phyloP scores from a whole-genome alignment of 2,888 invertebrate genomes.

The Galeruca laticollis region DNA sequence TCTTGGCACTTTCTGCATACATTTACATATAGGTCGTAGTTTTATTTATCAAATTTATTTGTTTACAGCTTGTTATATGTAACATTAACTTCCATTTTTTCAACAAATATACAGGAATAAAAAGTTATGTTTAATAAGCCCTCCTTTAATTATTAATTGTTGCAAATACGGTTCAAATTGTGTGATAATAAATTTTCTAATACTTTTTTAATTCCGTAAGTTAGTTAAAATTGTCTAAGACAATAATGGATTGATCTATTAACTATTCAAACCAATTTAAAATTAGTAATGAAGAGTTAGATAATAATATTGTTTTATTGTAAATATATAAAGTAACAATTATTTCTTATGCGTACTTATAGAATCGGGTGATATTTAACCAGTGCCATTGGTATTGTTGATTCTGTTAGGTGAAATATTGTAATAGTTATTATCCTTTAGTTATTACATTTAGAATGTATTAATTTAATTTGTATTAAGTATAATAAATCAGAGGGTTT shows the following conservation, averaged over 20 bases:
- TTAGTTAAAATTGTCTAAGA: slow-evolving; percentile 27
- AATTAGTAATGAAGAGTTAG: slow-evolving; percentile 51
- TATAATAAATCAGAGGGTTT: slow-evolving; percentile 68
- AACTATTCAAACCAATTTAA: slow-evolving; percentile 46
- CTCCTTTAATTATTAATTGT: slow-evolving; percentile 17
- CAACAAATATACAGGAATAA: neutral
- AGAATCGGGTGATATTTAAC: slow-evolving; percentile 69
- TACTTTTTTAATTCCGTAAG: slow-evolving; percentile 30
- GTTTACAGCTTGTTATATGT: neutral
- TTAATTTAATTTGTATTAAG: slow-evolving; percentile 65
- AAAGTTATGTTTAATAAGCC: neutral
- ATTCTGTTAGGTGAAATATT: slow-evolving; percentile 65
- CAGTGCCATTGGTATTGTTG: slow-evolving; percentile 69
- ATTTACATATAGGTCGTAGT: neutral
- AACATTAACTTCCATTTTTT: neutral
- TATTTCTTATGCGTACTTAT: slow-evolving; percentile 67
- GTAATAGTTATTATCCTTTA: slow-evolving; percentile 66
- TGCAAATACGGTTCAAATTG: slow-evolving; percentile 52
- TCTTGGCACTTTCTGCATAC: neutral
- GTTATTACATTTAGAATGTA: slow-evolving; percentile 64
- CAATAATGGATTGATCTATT: slow-evolving; percentile 51
- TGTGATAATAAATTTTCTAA: slow-evolving; percentile 49
- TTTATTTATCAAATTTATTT: neutral
- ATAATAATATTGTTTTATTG: slow-evolving; percentile 48
- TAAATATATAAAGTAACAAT: slow-evolving; percentile 61